Percentiles rank a stretch among this genome's conserved stretches.
Conservation (phyloP, 2,888 invertebrate genomes). For the Chaetoderma sp. region DNA sequence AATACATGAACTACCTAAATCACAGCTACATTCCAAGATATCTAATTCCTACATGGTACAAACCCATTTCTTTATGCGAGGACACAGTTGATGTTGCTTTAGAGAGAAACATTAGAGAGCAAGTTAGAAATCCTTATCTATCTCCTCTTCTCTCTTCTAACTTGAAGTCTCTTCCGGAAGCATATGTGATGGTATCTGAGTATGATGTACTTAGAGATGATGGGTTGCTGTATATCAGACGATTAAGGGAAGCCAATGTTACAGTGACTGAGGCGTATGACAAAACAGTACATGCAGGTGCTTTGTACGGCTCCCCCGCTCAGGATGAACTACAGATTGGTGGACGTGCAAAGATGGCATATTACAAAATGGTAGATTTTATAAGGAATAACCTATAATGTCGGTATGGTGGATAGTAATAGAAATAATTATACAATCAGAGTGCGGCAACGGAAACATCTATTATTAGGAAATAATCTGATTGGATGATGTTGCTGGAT, state of each 20-base stretch:
- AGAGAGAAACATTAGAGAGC: not conserved
- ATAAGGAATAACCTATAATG: no score
- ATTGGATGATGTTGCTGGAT: no score
- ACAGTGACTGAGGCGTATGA: not conserved
- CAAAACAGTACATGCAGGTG: no score
- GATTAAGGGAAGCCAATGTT: not conserved
- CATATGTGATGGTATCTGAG: not conserved
- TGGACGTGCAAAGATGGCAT: no score
- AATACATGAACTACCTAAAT: not conserved
- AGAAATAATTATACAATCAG: no score
- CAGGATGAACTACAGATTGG: no score
- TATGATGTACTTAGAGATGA: conserved; percentile 3
- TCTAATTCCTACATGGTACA: not conserved
- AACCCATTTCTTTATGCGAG: not conserved
- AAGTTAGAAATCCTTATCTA: not conserved
- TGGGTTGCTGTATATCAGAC: not conserved
- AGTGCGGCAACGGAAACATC: no score
- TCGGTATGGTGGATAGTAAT: no score
- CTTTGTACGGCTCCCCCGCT: no score
- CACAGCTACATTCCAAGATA: not conserved
- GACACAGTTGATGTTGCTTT: not conserved
- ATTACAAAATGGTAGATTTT: no score
- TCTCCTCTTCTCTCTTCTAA: not conserved
- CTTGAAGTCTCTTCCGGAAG: not conserved
- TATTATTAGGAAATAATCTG: no score